Evolutionary conservation across 2,797 vertebrate species (phyloP).

Genomic region (Rhinella marina): DNA sequence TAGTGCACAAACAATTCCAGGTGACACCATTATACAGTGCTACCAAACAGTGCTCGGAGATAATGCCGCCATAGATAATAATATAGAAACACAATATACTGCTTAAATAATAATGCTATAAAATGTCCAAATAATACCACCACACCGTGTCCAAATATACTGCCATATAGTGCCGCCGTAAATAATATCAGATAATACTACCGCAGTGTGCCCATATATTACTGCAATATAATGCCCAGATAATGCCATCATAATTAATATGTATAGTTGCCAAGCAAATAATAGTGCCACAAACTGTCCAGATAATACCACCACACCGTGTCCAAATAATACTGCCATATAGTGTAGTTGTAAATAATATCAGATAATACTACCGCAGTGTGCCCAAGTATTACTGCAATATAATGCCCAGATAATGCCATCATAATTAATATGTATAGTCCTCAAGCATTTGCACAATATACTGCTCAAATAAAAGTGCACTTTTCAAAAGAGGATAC

Average conservation of each 20-base stretch:
- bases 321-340: neutral
- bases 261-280: no score
- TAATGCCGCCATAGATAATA: neutral
- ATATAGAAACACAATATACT: neutral
- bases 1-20: neutral
- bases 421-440: neutral
- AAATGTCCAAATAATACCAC: neutral
- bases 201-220: neutral
- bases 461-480: neutral
- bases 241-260: no score
- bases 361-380: neutral
- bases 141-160: neutral
- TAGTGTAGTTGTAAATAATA: no score
- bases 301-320: neutral
- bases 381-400: neutral
- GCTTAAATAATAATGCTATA: no score
- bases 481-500: no score
- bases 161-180: fast-evolving
- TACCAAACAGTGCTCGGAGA: neutral
- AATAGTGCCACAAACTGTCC: neutral
- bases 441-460: neutral
- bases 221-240: neutral
- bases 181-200: neutral
- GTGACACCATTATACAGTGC: neutral
- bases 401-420: neutral